Conservation (phyloP, 1,140 invertebrate species). For the Drosophila teissieri region DNA sequence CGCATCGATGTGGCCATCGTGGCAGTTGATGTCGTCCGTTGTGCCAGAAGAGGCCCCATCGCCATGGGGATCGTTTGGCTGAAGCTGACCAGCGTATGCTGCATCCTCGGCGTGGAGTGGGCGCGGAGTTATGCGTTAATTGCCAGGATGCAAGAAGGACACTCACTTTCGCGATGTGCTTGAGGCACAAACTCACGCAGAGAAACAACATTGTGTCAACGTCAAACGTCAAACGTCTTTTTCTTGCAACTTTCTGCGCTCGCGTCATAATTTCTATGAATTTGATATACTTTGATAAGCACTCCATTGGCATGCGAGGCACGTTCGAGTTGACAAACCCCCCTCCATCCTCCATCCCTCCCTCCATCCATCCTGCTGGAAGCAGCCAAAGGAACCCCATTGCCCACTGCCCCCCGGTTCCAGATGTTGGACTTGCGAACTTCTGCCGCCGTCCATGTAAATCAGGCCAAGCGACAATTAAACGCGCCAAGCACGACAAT, state of each 20-base stretch:
- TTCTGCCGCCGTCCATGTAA: slow-evolving; percentile 68
- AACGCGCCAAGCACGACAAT: slow-evolving; percentile 74
- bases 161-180: slow-evolving; percentile 11
- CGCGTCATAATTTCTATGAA: slow-evolving; percentile 82
- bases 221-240: slow-evolving; percentile 57
- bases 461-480: slow-evolving; percentile 73
- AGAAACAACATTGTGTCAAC: slow-evolving; percentile 50
- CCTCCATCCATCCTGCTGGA: too few species aligned
- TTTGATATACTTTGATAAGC: slow-evolving; percentile 82
- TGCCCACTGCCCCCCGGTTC: not conserved
- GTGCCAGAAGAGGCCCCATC: too few species aligned
- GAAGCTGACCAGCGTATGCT: too few species aligned
- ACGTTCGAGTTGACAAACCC: slow-evolving; percentile 46
- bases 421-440: slow-evolving; percentile 65
- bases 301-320: slow-evolving; percentile 76
- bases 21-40: too few species aligned
- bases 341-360: not conserved
- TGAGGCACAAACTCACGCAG: slow-evolving; percentile 1
- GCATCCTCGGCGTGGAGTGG: too few species aligned
- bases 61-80: too few species aligned
- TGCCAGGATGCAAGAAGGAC: slow-evolving; percentile 41
- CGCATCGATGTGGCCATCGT: too few species aligned
- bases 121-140: too few species aligned
- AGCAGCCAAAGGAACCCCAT: too few species aligned
- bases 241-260: slow-evolving; percentile 56